A percentile compares a stretch with the other conserved stretches of the same genome.
Conservation (phyloP, 2,797 vertebrate genomes). For the Halcyon chelicuti region DNA sequence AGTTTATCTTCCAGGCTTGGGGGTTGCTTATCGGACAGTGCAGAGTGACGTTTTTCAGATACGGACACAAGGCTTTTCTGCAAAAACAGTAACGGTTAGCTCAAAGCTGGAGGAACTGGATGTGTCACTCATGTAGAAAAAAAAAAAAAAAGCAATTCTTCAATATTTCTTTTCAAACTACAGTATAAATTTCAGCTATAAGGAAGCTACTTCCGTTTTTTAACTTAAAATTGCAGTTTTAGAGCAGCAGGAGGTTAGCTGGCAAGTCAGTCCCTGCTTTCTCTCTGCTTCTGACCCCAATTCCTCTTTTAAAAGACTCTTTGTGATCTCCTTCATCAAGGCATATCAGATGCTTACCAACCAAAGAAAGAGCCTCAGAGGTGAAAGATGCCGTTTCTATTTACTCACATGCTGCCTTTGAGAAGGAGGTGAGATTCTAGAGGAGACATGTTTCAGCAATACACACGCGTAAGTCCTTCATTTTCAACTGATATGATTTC, state of each 20-base stretch:
- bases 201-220: not conserved
- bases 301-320: conserved; percentile 8
- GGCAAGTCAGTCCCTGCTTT: not conserved
- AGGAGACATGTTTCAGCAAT: not conserved
- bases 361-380: not conserved
- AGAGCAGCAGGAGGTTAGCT: not conserved
- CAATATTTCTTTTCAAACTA: not conserved
- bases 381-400: not conserved
- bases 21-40: not conserved
- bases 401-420: not conserved
- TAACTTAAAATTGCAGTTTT: not conserved
- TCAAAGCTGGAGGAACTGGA: not conserved
- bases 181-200: not conserved
- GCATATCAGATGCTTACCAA: not conserved
- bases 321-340: not conserved
- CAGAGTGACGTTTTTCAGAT: not conserved
- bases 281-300: not conserved
- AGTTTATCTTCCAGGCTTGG: not conserved
- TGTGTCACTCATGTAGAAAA: not conserved
- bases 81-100: not conserved
- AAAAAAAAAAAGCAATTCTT: not conserved
- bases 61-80: not conserved
- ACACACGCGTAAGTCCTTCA: not conserved
- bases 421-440: not conserved
- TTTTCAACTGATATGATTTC: not conserved